Evolutionary conservation across 2,888 invertebrate species (phyloP), one percentile per base, ranked within the genome.

Genomic region (Carcina quercana): DNA sequence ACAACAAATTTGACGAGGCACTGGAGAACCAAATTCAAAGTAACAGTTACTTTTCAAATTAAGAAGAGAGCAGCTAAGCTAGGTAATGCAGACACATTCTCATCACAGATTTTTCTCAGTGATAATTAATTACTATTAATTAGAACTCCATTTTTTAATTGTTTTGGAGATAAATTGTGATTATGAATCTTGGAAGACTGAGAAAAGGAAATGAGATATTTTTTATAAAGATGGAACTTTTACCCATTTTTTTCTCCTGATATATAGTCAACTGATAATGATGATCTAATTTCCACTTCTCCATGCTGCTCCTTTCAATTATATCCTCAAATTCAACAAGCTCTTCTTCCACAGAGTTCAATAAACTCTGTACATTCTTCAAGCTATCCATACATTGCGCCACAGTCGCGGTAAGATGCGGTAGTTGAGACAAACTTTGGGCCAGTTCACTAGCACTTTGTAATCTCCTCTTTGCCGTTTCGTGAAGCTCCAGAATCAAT

Each of bases 161-260:
- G n/a, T n/a, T n/a, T n/a, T n/a, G n/a, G n/a, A n/a, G n/a, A n/a
- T n/a, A n/a, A n/a, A n/a, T n/a, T n/a, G n/a, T n/a, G n/a, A n/a
- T n/a, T n/a, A n/a, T n/a, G n/a, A n/a, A n/a, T n/a, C n/a, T n/a
- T n/a, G n/a, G n/a, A n/a, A n/a, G n/a, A n/a, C n/a, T n/a, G 13
- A 19, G 6, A 19, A 19, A 19, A 7, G 8, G 8, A 19, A 8
- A 2, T 7, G 8, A 24, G 1, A 4, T 5, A 24, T 24, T 11
- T 11, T n/a, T n/a, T n/a, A n/a, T n/a, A n/a, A n/a, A n/a, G n/a
- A n/a, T n/a, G n/a, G n/a, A n/a, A 3, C 14, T n/a, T 56, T 56
- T 66, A 91, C 92, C 87, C 62, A 90, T 76, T 73, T 91, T 91
- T 49, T 88, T 89, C 47, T 91, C 89, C 59, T 91, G 88, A 48